These are phyloP conservation scores for Diachasma alloeum DNA, from an alignment of 1,140 invertebrate genomes.

Conservation along the genomic window DNA sequence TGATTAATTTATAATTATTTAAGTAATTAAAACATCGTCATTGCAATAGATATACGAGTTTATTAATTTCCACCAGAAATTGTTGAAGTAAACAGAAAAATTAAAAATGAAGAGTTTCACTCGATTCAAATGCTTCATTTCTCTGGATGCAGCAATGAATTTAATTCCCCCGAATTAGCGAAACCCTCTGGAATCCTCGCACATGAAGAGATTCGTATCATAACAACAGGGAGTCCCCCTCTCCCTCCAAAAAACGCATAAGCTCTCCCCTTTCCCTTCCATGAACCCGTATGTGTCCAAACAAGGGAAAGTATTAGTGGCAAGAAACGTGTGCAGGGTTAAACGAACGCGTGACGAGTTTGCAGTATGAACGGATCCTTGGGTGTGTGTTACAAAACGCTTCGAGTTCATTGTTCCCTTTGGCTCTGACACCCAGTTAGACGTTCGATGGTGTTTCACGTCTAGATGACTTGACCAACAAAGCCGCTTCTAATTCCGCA, in stretches of 20 bases:
- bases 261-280: not conserved
- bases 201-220: not conserved
- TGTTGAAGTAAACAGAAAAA: not conserved
- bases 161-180: not conserved
- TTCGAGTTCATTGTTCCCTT: slow-evolving; percentile 26
- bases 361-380: slow-evolving; percentile 6
- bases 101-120: too few relatives aligned
- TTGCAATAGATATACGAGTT: too few relatives aligned
- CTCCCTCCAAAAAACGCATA: not conserved
- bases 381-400: not conserved
- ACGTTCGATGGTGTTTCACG: not conserved
- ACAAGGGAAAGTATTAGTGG: slow-evolving; percentile 26
- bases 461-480: slow-evolving; percentile 9
- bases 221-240: not conserved
- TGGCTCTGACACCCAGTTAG: not conserved
- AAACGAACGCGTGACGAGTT: slow-evolving; percentile 30
- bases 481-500: slow-evolving; percentile 19
- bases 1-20: too few relatives aligned
- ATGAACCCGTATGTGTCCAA: slow-evolving; percentile 20
- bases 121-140: not conserved
- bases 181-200: not conserved
- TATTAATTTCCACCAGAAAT: not conserved
- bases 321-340: slow-evolving; percentile 24
- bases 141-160: not conserved
- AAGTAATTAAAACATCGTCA: too few relatives aligned